A percentile compares a stretch with the other conserved stretches of the same genome.
Conservation (phyloP, 1,140 invertebrate species). For the Dendroctonus ponderosae region DNA sequence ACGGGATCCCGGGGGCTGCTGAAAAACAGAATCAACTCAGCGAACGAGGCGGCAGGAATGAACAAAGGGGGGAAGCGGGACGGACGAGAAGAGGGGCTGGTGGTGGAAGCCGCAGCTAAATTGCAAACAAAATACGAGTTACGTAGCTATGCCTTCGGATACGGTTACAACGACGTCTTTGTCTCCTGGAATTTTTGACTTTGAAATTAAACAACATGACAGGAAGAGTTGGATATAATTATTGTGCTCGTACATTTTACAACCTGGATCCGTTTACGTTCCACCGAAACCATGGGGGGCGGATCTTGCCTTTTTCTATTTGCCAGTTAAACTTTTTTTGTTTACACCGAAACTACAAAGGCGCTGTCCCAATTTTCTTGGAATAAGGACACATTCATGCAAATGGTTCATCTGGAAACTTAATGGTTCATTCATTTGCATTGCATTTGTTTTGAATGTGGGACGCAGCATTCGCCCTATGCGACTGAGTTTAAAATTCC, state of each 20-base stretch:
- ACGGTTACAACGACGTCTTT: constrained; percentile 14
- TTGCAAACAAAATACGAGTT: constrained; percentile 48
- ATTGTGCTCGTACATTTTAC: not conserved
- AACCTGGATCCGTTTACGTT: not conserved
- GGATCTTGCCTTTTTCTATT: not conserved
- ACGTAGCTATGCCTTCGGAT: constrained; percentile 20
- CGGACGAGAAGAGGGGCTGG: constrained; percentile 24
- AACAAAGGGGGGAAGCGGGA: constrained; percentile 25
- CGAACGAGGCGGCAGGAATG: constrained; percentile 35
- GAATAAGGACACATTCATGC: not conserved
- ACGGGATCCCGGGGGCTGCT: constrained; percentile 50
- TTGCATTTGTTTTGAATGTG: too few species aligned
- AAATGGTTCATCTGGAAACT: too few species aligned
- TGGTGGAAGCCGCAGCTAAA: constrained; percentile 41
- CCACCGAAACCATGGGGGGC: not conserved
- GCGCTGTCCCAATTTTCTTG: not conserved
- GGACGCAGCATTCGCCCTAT: too few species aligned
- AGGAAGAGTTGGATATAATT: not conserved
- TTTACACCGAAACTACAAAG: not conserved
- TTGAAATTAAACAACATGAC: constrained; percentile 10
- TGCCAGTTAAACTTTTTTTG: not conserved
- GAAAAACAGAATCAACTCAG: constrained; percentile 49
- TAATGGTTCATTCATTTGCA: too few species aligned
- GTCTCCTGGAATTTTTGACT: constrained; percentile 8
- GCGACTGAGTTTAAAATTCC: too few species aligned